Percentiles rank a stretch among this genome's conserved stretches.
Conservation (phyloP, 2,797 vertebrate species). For the Hydrolagus colliei region DNA sequence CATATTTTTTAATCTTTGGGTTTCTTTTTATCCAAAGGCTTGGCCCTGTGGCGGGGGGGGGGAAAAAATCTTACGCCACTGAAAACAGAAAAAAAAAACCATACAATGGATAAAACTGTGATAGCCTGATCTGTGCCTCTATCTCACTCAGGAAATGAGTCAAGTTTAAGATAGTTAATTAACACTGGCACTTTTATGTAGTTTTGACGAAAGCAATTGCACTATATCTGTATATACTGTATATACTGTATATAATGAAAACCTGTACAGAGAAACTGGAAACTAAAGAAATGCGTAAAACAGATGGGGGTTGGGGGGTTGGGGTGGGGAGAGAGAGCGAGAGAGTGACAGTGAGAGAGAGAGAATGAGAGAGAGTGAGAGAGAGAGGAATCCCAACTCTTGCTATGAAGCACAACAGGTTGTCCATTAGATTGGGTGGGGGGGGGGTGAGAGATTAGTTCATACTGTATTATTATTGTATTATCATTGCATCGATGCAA, state of each 20-base stretch:
- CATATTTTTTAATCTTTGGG: slow-evolving; percentile 27
- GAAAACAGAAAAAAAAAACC: background rate
- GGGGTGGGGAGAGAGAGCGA: too few species aligned
- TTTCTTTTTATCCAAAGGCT: slow-evolving; percentile 16
- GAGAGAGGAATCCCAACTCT: background rate
- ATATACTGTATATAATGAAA: background rate
- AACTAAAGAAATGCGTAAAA: slow-evolving; percentile 35
- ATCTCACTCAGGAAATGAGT: slow-evolving; percentile 16
- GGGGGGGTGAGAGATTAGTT: background rate
- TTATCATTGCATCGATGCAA: slow-evolving; percentile 35
- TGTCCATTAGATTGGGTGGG: background rate
- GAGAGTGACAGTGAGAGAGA: background rate
- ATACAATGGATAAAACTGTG: background rate
- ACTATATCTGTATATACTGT: too few species aligned
- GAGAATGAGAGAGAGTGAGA: too few species aligned
- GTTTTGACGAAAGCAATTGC: slow-evolving; percentile 4
- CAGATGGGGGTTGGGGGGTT: too few species aligned
- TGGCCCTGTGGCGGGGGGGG: background rate
- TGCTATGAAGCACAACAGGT: background rate
- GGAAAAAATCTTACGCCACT: background rate
- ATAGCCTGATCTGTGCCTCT: background rate
- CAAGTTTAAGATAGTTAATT: slow-evolving; percentile 18
- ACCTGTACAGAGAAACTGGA: slow-evolving; percentile 26
- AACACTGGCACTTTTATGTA: background rate
- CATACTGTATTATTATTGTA: background rate